phyloP scores from a whole-genome alignment of 2,888 invertebrate species.

The Allolobophora icterica region DNA sequence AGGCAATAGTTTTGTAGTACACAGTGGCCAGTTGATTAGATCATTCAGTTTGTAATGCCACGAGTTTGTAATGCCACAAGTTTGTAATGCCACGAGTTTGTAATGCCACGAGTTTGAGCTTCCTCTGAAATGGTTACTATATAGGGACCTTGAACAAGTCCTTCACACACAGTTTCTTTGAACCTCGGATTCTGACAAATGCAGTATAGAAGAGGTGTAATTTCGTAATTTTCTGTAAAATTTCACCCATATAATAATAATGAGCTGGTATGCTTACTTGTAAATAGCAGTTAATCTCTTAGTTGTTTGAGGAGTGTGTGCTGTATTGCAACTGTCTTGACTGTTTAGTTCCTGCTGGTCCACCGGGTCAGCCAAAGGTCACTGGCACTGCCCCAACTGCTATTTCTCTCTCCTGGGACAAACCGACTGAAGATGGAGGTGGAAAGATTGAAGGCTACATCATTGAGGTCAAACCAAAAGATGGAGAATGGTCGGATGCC shows the following conservation, averaged over 20 bases:
- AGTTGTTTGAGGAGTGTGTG: neutral
- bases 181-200: too few species aligned
- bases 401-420: constrained; percentile 73
- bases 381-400: constrained; percentile 75
- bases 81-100: too few species aligned
- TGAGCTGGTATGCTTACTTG: neutral
- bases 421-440: constrained; percentile 65
- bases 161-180: too few species aligned
- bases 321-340: neutral
- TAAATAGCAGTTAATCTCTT: neutral
- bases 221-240: too few species aligned
- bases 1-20: neutral
- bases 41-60: too few species aligned
- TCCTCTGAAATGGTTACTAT: too few species aligned
- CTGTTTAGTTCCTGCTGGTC: constrained; percentile 65
- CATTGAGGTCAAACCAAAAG: constrained; percentile 62
- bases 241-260: neutral
- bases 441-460: constrained; percentile 64
- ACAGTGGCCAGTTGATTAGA: too few species aligned
- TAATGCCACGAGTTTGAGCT: too few species aligned
- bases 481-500: constrained; percentile 63
- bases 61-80: too few species aligned
- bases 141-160: too few species aligned
- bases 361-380: constrained; percentile 60
- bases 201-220: too few species aligned